Base-by-base conservation (phyloP, 1,140 invertebrate genomes). In the Drosophila tani region DNA sequence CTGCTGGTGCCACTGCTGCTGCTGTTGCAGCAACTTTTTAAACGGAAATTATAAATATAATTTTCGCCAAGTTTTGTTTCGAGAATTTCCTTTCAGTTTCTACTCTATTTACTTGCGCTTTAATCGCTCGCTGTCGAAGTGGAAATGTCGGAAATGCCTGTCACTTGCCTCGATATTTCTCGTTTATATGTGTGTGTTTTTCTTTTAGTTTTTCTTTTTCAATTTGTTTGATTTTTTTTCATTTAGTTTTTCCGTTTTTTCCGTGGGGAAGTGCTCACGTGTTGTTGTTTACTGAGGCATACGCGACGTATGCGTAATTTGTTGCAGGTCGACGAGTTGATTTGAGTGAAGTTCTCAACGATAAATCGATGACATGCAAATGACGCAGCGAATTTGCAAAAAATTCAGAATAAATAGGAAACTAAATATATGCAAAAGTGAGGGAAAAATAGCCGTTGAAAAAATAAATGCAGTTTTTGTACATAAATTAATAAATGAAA, bases 31-130 rank as follows among this genome's bases (percentile, higher is more conserved):
- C 45, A 47, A 70, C 41, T 62, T 62, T 75, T 81, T 74, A 49
- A 57, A 69, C 84, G 84, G 84, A 88, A 90, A 88, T 84, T 90
- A 90, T 88, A 81, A 90, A 90, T 49, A 59, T 65, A 49, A 73
- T 68, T 74, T 70, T 79, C 67, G 63, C 40, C 47, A 62, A 60
- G 47, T 68, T 59, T 58, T 55, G 55, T 66, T 64, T 49, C 46
- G 60, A 81, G 84, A 83, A 87, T 90, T 88, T 88, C 64, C 47
- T 53, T 55, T 55, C 53, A 55, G 35, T 64, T 64, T 40, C 49
- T 64, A 58, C 59, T 59, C 35, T 64, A 71, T 76, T 81, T 75
- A 68, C 70, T 58, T 64, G 65, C n/a, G 62, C 47, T 66, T 71
- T 67, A 81, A 79, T 79, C 59, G 76, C 75, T 65, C 27, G 27